Base-by-base conservation (phyloP, 1,140 invertebrate species). In the Drosophila ercepeae region DNA sequence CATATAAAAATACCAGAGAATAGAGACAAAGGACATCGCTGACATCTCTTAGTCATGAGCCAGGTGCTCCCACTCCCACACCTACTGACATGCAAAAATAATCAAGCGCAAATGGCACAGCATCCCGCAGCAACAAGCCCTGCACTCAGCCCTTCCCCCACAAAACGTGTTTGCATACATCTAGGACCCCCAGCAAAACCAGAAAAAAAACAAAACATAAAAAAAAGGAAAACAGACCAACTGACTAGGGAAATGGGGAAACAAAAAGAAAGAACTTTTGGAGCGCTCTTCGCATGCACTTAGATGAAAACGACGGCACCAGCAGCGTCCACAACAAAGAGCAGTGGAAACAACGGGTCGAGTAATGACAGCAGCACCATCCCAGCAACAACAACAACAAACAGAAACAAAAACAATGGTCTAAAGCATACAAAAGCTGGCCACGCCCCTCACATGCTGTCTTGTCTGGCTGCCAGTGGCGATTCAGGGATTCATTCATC, bases 231-330 rank as follows among this genome's bases (percentile, higher is more conserved):
- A 32, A 39, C 36, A 16, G 6, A 16, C 36, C 13, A 39, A 44
- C 27, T 14, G n/a, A 52, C 13, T 14, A 11, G 45, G 55, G 32
- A 67, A 52, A 34, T 52, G 48, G 18, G 39, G 44, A 59, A 27
- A 50, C n/a, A n/a, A 25, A 59, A 42, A 54, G 50, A 64, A 73
- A 34, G 50, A 78, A 84, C 76, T 78, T 69, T 73, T 82, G 59
- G 81, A 84, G 82, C 82, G 82, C 77, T 70, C 82, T 84, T 86
- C 57, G 76, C 75, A 78, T 84, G 81, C 81, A 84, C 81, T 84
- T 84, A 84, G 76, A 84, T 79, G 82, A 76, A 86, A 86, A 88
- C 83, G 82, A 84, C 79, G 61, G 58, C 64, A 75, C 54, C 75
- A 74, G 42, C 58, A 59, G 27, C 59, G 64, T 29, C 57, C 54